Evolutionary conservation across 1,140 invertebrate species (phyloP).

Genomic region (Drosophila nasuta): DNA sequence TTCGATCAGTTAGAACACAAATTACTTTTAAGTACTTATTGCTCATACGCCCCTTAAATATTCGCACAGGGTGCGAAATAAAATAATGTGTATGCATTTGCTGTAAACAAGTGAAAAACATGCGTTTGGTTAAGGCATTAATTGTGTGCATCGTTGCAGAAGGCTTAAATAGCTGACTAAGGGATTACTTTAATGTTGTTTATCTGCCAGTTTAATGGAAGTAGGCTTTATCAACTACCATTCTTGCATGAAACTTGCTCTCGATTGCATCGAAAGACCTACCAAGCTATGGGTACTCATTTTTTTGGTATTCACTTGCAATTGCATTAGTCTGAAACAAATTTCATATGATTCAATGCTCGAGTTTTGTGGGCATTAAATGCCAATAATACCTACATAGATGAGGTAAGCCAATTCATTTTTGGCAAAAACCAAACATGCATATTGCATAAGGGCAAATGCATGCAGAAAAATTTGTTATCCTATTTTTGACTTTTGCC

Average conservation of each 20-base stretch:
- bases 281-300: neutral
- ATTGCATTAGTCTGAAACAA: neutral
- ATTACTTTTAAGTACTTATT: too few species aligned
- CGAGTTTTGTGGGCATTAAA: neutral
- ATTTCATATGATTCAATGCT: neutral
- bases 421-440: neutral
- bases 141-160: constrained; percentile 7
- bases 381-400: neutral
- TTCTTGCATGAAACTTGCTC: neutral
- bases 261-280: neutral
- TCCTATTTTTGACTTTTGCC: neutral
- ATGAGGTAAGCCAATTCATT: constrained; percentile 3
- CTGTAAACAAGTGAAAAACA: constrained; percentile 21
- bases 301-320: neutral
- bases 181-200: constrained; percentile 27
- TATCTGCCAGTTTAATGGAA: constrained; percentile 15
- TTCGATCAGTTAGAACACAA: too few species aligned
- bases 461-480: constrained; percentile 12
- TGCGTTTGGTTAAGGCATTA: constrained; percentile 14
- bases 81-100: neutral
- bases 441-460: neutral
- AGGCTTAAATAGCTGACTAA: neutral
- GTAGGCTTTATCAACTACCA: neutral
- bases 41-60: neutral
- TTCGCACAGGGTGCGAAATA: neutral